Evolutionary conservation across 2,888 invertebrate genomes (phyloP), one percentile per base, ranked within the genome.

Genomic region (Stramonita haemastoma): DNA sequence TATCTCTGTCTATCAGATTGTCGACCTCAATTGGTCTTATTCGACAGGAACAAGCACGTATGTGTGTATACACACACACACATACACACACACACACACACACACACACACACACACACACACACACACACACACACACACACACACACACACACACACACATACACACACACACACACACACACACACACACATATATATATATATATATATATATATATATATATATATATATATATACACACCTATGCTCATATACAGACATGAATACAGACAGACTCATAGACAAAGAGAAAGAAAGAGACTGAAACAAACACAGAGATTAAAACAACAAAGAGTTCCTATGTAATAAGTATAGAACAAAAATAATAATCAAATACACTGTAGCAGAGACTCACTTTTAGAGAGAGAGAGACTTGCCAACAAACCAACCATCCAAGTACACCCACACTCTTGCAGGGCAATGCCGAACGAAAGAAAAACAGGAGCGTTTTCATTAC

Each of bases 81-180:
- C 77, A 77, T 32, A 34, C 77, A 77, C 77, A 77, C 13, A 77
- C 77, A n/a, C 77, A 77, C 2, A n/a, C 77, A 77, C 77, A 77
- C 77, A 77, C 77, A 77, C 77, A 77, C 6, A 77, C 77, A 77
- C 77, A 77, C 77, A 77, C 77, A 77, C 77, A 32, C 32, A 70
- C 22, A 70, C 70, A 70, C 70, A 70, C 70, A 22, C 70, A 22
- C 70, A 22, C 22, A 22, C 22, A 22, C 70, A 70, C 22, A 22
- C 15, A 22, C 70, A 22, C 60, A 60, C 13, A 60, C 60, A 60
- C 60, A 60, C 60, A 60, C 13, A 60, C 60, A 60, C 60, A 60
- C 60, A 60, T 19, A 60, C 60, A 60, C 60, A 60, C 13, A 60
- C 13, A 60, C 60, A 60, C 60, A 60, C 60, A 60, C 60, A 60